Conservation (phyloP, 2,113 vertebrate species). For the Embiotoca jacksoni region DNA sequence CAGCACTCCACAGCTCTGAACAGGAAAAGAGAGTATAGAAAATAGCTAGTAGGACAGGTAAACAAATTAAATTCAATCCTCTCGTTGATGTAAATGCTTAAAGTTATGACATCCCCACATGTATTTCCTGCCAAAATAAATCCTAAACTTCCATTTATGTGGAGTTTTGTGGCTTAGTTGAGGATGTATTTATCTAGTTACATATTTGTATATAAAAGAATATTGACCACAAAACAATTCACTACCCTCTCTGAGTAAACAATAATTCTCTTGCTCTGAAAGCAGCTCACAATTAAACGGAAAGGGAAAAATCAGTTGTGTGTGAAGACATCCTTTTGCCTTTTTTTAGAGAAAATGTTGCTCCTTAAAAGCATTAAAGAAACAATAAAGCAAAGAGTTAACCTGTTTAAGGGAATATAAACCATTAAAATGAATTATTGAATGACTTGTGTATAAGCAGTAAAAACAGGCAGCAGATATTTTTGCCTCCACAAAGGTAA, state of each 20-base stretch:
- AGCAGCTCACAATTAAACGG: neutral
- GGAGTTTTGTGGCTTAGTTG: neutral
- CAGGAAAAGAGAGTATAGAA: no score
- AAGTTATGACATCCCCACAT: no score
- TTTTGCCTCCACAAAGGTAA: conserved; percentile 20
- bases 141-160: neutral
- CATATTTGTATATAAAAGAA: neutral
- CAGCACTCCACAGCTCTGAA: no score
- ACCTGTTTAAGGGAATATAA: neutral
- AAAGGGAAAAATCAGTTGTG: neutral
- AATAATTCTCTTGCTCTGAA: neutral
- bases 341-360: neutral
- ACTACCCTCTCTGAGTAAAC: neutral
- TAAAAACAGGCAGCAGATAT: conserved; percentile 38
- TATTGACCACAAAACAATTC: neutral
- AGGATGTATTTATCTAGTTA: conserved; percentile 3
- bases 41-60: no score
- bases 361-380: conserved; percentile 10
- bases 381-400: neutral
- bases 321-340: neutral
- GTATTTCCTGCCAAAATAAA: neutral
- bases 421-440: neutral
- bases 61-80: no score
- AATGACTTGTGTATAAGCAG: conserved; percentile 15
- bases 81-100: no score